Evolutionary conservation across 1,140 invertebrate genomes (phyloP).

Genomic region (Nephila pilipes): DNA sequence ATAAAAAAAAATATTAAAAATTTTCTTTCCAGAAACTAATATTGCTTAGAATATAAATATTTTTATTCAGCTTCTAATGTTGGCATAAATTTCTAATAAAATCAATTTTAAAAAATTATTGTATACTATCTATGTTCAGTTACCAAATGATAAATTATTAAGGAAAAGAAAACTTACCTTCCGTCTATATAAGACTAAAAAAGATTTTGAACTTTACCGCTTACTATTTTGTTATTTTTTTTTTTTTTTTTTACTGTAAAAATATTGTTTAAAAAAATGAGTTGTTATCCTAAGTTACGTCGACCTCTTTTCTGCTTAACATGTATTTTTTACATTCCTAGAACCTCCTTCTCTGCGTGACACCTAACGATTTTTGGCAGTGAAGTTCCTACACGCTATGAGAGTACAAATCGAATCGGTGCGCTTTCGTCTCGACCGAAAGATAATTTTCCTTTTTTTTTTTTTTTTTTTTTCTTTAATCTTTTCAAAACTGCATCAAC

Average conservation of each 20-base stretch:
- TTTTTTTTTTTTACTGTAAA: background rate
- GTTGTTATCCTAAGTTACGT: background rate
- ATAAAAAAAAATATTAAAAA: too few species aligned
- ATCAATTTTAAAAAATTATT: background rate
- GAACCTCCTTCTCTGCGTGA: background rate
- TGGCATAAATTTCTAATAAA: background rate
- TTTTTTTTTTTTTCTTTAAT: background rate
- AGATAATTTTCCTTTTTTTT: background rate
- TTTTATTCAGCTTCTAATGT: too few species aligned
- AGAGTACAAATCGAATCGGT: background rate
- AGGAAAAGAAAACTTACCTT: background rate
- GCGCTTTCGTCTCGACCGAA: background rate
- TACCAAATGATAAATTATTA: too few species aligned
- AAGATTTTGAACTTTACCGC: background rate
- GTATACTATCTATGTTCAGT: too few species aligned
- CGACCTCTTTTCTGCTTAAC: background rate
- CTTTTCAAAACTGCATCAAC: background rate
- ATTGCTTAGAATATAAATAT: too few species aligned
- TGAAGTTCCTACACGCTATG: background rate
- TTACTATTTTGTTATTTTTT: background rate
- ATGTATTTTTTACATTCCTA: background rate
- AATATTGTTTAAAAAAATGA: background rate
- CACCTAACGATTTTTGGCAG: background rate
- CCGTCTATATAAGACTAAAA: background rate
- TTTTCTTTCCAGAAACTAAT: too few species aligned